A percentile compares a stretch with the other conserved stretches of the same genome.
These are phyloP conservation scores for Maniola hyperantus DNA, from an alignment of 2,888 invertebrate species.

Conservation along the genomic window DNA sequence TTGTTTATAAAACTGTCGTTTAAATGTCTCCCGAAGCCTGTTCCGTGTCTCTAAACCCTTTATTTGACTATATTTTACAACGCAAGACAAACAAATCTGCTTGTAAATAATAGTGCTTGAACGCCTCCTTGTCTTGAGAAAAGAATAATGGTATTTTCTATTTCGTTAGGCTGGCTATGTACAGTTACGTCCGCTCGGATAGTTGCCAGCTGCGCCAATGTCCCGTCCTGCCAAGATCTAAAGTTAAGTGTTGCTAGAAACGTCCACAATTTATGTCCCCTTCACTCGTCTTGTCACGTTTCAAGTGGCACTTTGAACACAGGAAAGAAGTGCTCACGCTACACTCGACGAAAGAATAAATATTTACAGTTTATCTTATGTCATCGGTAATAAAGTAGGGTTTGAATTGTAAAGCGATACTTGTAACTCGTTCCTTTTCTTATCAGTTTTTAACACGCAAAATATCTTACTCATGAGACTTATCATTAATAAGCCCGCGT, in stretches of 20 bases:
- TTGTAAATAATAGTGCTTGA: constrained; percentile 77
- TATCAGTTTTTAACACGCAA: not conserved
- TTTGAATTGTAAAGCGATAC: constrained; percentile 11
- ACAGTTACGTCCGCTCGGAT: constrained; percentile 74
- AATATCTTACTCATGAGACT: not conserved
- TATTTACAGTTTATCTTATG: constrained; percentile 35
- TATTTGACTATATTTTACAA: constrained; percentile 52
- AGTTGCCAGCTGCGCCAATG: constrained; percentile 72
- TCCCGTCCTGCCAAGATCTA: constrained; percentile 59
- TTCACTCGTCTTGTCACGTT: constrained; percentile 40
- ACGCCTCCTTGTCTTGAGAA: constrained; percentile 76
- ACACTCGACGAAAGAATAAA: constrained; percentile 33
- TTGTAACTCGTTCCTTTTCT: not conserved
- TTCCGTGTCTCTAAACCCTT: constrained; percentile 13
- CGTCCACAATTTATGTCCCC: constrained; percentile 50
- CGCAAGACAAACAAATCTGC: constrained; percentile 70
- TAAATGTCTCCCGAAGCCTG: not conserved
- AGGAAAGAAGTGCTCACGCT: constrained; percentile 39
- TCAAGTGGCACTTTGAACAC: constrained; percentile 37
- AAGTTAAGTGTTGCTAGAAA: constrained; percentile 59
- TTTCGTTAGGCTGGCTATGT: constrained; percentile 75
- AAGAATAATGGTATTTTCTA: constrained; percentile 81
- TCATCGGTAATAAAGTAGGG: constrained; percentile 18
- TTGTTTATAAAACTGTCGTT: constrained; percentile 9
- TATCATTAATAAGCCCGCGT: too few species aligned